These are phyloP conservation scores for Lochmaea crataegi DNA, from an alignment of 2,888 invertebrate genomes.

Conservation along the genomic window DNA sequence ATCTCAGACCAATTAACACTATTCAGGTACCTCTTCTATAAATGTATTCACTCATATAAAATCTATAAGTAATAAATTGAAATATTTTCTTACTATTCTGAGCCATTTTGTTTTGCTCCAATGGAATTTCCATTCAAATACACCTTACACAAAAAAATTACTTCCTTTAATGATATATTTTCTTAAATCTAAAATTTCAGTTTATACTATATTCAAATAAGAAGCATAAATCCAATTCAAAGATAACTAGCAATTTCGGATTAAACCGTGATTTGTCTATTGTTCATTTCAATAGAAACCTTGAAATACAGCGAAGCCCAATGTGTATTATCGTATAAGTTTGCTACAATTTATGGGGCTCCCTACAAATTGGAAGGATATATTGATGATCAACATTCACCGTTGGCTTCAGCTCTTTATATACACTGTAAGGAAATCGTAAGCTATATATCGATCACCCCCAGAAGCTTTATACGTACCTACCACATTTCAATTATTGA, in stretches of 20 bases:
- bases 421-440: neutral
- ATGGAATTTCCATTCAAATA: too few relatives aligned
- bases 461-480: neutral
- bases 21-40: too few relatives aligned
- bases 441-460: neutral
- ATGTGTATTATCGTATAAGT: neutral
- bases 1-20: too few relatives aligned
- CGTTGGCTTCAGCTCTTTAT: slow-evolving; percentile 9
- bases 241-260: neutral
- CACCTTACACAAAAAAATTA: too few relatives aligned
- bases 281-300: slow-evolving; percentile 11
- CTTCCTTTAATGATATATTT: neutral
- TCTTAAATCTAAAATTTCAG: neutral
- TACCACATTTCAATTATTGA: neutral
- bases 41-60: too few relatives aligned
- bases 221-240: neutral
- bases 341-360: slow-evolving; percentile 6
- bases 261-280: neutral
- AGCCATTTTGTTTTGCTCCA: too few relatives aligned
- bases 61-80: too few relatives aligned
- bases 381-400: slow-evolving; percentile 5
- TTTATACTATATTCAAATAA: neutral
- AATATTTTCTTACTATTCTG: too few relatives aligned
- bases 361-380: slow-evolving; percentile 9
- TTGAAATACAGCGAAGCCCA: neutral